Evolutionary conservation across 2,888 invertebrate species (phyloP).

Genomic region (Hylaea fasciaria): DNA sequence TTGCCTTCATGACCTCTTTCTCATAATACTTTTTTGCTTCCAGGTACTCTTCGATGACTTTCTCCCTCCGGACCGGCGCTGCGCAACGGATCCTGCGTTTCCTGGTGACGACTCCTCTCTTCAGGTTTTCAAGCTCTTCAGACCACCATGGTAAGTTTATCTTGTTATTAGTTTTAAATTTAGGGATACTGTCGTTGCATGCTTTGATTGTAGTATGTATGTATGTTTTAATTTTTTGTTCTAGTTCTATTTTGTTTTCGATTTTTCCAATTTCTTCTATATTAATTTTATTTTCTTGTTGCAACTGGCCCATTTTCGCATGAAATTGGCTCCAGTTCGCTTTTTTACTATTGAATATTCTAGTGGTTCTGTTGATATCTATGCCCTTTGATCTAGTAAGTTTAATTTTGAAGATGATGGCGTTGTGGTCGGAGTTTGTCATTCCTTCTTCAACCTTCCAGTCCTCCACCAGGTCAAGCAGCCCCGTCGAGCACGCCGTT

Average conservation of each 20-base stretch:
- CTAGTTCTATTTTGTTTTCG: constrained; percentile 5
- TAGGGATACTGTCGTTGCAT: constrained; percentile 11
- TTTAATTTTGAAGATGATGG: constrained; percentile 1
- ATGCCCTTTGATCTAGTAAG: constrained; percentile 5
- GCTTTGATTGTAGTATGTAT: constrained; percentile 8
- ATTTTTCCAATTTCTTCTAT: constrained; percentile 7
- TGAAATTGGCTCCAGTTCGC: constrained; percentile 22
- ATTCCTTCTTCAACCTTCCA: constrained; percentile 5
- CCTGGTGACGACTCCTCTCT: constrained; percentile 25
- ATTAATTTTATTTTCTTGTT: constrained; percentile 5
- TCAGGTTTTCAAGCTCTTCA: constrained; percentile 30
- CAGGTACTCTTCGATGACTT: constrained; percentile 34
- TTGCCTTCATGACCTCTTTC: constrained; percentile 11
- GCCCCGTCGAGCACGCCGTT: no score
- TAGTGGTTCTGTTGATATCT: constrained; percentile 15
- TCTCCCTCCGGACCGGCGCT: constrained; percentile 23
- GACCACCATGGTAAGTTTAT: constrained; percentile 40
- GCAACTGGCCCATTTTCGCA: constrained; percentile 25
- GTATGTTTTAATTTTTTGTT: neutral
- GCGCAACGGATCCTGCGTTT: constrained; percentile 39
- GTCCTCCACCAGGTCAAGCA: neutral
- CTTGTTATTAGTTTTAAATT: constrained; percentile 1
- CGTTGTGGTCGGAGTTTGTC: constrained; percentile 10
- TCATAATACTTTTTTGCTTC: constrained; percentile 34
- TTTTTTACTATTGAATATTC: constrained; percentile 22